Percentiles rank a stretch among this genome's conserved stretches.
These are phyloP conservation scores for Sinelater perroti DNA, from an alignment of 2,888 invertebrate species.

Conservation along the genomic window DNA sequence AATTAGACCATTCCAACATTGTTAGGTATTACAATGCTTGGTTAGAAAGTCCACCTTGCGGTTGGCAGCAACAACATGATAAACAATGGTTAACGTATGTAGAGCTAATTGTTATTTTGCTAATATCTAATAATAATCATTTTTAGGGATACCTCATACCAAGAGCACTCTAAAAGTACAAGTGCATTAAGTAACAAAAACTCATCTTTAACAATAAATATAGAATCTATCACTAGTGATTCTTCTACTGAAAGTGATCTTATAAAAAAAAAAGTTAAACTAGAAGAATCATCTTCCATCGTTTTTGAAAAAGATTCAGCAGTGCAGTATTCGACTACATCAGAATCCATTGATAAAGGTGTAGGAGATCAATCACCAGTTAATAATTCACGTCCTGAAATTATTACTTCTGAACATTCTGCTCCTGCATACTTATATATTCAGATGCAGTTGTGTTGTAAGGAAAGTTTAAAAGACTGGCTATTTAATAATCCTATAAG, in stretches of 20 bases:
- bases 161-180: conserved; percentile 5
- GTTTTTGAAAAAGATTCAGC: conserved; percentile 44
- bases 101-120: not conserved
- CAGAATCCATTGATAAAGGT: conserved; percentile 11
- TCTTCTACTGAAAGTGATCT: not conserved
- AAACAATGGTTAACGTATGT: conserved; percentile 60
- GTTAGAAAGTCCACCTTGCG: conserved; percentile 90
- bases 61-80: conserved; percentile 87
- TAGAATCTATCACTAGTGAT: conserved; percentile 8
- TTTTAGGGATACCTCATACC: conserved; percentile 17
- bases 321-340: conserved; percentile 6
- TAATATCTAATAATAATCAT: not conserved
- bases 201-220: conserved; percentile 19
- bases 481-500: conserved; percentile 69
- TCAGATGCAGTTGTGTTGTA: conserved; percentile 95
- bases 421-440: conserved; percentile 83
- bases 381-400: conserved; percentile 46
- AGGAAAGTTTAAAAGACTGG: conserved; percentile 93
- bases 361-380: too few species aligned
- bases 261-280: not conserved
- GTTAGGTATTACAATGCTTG: conserved; percentile 96
- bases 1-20: conserved; percentile 93
- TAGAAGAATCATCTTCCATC: conserved; percentile 41
- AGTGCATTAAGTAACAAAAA: not conserved
- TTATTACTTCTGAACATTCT: conserved; percentile 27